Percentiles rank a stretch among this genome's conserved stretches.
These are phyloP conservation scores for Mesembrinibis cayennensis DNA, from an alignment of 2,113 vertebrate species.

Conservation along the genomic window DNA sequence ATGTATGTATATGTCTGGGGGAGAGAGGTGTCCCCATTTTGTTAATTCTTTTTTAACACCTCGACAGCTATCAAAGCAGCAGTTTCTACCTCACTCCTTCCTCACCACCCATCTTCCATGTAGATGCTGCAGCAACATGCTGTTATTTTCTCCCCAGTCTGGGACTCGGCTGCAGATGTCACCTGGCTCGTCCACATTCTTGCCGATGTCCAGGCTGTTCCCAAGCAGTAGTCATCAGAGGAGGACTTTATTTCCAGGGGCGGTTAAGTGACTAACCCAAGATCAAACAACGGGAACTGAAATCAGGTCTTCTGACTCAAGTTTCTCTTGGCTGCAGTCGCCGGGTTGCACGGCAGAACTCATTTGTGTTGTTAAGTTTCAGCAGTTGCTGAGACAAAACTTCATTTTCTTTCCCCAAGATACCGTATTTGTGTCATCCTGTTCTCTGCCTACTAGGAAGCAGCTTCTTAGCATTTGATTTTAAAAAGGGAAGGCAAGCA, in stretches of 20 bases:
- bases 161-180: not conserved
- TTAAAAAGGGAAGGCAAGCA: conserved; percentile 6
- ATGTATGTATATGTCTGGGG: not conserved
- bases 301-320: conserved; percentile 54
- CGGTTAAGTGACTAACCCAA: conserved; percentile 27
- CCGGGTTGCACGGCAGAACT: not conserved
- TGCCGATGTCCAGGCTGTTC: not conserved
- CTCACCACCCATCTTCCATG: not conserved
- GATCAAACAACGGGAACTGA: conserved; percentile 44
- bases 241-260: not conserved
- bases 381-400: not conserved
- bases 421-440: not conserved
- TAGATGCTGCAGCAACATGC: not conserved
- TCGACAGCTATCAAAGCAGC: not conserved
- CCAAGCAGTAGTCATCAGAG: conserved; percentile 29
- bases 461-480: conserved; percentile 1
- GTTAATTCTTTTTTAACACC: not conserved
- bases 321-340: conserved; percentile 24
- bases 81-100: not conserved
- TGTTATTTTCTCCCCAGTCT: not conserved
- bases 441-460: conserved; percentile 18
- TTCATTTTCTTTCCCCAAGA: not conserved
- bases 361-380: not conserved
- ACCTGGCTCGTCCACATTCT: not conserved
- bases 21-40: not conserved